Evolutionary conservation across 2,113 vertebrate species (phyloP).

Genomic region (Noctilio leporinus): DNA sequence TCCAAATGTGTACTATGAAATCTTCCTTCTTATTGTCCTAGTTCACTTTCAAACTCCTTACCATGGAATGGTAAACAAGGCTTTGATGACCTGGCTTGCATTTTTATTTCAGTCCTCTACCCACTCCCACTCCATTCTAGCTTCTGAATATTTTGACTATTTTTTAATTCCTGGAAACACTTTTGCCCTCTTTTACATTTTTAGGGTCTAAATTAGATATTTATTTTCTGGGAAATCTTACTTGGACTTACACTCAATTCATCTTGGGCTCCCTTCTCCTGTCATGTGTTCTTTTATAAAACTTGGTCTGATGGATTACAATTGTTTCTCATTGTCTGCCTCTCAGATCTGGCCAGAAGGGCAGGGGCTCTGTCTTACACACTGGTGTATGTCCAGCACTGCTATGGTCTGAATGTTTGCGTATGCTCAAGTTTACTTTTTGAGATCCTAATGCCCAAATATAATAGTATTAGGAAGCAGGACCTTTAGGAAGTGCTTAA

Average conservation of each 20-base stretch:
- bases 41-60: neutral
- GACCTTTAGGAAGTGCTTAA: neutral
- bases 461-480: neutral
- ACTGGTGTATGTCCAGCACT: neutral
- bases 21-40: neutral
- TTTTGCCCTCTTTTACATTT: neutral
- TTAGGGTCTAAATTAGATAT: neutral
- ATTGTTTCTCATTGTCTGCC: neutral
- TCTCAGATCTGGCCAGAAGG: neutral
- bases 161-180: neutral
- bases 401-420: neutral
- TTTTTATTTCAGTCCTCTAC: neutral
- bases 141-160: neutral
- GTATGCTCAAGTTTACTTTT: neutral
- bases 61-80: neutral
- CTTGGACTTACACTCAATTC: conserved; percentile 8
- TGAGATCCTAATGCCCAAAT: neutral
- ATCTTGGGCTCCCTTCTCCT: neutral
- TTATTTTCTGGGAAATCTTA: neutral
- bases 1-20: neutral
- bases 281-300: neutral
- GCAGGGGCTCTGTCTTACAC: neutral
- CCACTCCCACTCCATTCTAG: neutral
- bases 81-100: neutral
- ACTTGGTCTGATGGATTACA: neutral